Base-by-base conservation (phyloP, 2,888 invertebrate genomes). In the Oscheius sp. region DNA sequence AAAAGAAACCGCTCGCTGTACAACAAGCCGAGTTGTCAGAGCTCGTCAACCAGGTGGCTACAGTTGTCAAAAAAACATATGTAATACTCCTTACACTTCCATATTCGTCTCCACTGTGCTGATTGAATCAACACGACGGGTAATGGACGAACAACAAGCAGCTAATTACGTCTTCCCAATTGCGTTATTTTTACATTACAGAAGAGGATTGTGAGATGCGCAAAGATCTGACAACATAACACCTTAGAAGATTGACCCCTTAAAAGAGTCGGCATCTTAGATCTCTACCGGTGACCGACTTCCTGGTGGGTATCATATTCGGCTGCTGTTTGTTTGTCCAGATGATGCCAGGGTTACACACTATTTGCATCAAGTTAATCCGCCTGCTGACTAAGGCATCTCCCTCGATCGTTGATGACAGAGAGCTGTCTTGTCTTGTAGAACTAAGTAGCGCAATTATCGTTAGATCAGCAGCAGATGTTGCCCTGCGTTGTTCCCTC, bases 401-500 rank as follows among this genome's bases (percentile, higher is more conserved):
- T 32, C 54, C 54, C 32, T 54, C 6, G 20, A 51, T 26, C 17
- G 54, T 32, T 54, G 54, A 33, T 54, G 33, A 54, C 54, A 54
- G 54, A 33, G 54, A 22, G 54, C 54, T 54, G 54, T 54, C 54
- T n/a, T n/a, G 54, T 17, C 32, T 54, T 30, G 54, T 54, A 54
- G 20, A 17, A 33, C 54, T 54, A 59, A 59, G 41, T 44, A 41
- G 41, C 14, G 28, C 45, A 64, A 64, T 64, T 64, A 51, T 64
- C 64, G 64, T 50, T 64, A 64, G 64, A 64, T 64, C 64, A 64
- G 28, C 51, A 38, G 51, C 64, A 64, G 64, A 64, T 59, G 67
- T 49, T 20, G 33, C 12, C 44, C 41, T 44, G 26, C 32, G 41
- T 26, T 56, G 44, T 45, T 56, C 66, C 32, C 66, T 66, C 44